Conservation (phyloP, 2,888 invertebrate species). For the Ormia ochracea region DNA sequence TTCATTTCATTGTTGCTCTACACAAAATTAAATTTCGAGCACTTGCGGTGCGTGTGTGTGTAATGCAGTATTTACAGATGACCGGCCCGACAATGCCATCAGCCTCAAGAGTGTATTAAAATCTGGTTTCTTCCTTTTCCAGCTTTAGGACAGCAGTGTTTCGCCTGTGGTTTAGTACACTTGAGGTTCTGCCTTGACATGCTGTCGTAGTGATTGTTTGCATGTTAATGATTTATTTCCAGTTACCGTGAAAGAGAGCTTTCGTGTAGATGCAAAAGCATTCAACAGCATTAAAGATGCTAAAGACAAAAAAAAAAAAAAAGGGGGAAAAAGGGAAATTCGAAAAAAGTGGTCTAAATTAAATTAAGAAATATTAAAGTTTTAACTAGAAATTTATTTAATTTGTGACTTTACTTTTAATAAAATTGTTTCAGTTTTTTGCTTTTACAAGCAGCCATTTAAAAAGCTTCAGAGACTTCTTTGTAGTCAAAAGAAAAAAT, state of each 20-base stretch:
- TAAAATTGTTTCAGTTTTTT: constrained; percentile 9
- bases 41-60: not conserved
- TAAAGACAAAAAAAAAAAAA: too few species aligned
- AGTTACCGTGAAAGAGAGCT: not conserved
- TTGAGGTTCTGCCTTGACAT: constrained; percentile 42
- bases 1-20: constrained; percentile 13
- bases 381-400: too few species aligned
- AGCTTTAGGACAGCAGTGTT: constrained; percentile 3
- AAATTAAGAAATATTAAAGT: too few species aligned
- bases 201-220: constrained; percentile 11
- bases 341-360: too few species aligned
- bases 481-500: not conserved
- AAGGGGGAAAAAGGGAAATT: too few species aligned
- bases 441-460: not conserved
- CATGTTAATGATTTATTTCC: constrained; percentile 21
- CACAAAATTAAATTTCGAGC: not conserved
- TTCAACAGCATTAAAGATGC: too few species aligned
- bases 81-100: constrained; percentile 1
- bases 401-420: too few species aligned
- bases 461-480: not conserved
- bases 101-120: constrained; percentile 30
- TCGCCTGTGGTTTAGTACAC: constrained; percentile 48
- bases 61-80: not conserved
- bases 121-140: not conserved
- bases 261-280: too few species aligned